Evolutionary conservation across 2,113 vertebrate species (phyloP).

Genomic region (Scartelaos histophorus): DNA sequence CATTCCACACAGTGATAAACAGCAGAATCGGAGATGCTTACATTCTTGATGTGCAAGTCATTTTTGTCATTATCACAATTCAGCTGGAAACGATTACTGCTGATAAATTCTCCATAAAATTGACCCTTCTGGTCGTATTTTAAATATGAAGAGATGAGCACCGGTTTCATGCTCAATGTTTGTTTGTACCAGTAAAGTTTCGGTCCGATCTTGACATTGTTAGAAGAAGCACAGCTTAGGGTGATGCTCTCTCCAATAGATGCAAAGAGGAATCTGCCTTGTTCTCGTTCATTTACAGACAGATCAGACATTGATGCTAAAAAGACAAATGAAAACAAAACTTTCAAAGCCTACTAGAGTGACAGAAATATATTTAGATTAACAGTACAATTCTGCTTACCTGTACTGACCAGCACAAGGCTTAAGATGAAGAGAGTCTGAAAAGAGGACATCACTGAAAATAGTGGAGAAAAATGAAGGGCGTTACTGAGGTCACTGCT

Average conservation of each 20-base stretch:
- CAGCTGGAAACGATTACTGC: slow-evolving; percentile 17
- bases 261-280: not conserved
- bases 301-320: not conserved
- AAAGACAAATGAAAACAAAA: not conserved
- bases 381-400: too few relatives aligned
- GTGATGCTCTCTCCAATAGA: slow-evolving; percentile 21
- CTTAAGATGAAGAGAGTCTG: too few relatives aligned
- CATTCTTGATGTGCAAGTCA: slow-evolving; percentile 27
- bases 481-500: too few relatives aligned
- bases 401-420: too few relatives aligned
- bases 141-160: slow-evolving; percentile 24
- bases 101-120: slow-evolving; percentile 36
- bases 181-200: slow-evolving; percentile 57
- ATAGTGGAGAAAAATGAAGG: too few relatives aligned
- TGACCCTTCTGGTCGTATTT: not conserved
- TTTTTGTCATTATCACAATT: not conserved
- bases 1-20: slow-evolving; percentile 37
- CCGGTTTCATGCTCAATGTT: slow-evolving; percentile 33
- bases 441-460: too few relatives aligned
- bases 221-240: slow-evolving; percentile 8
- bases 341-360: not conserved
- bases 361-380: not conserved
- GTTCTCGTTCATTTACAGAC: not conserved
- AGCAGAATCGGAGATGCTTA: slow-evolving; percentile 33
- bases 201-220: not conserved